A percentile compares a stretch with the other conserved stretches of the same genome.
Conservation (phyloP, 2,797 vertebrate species). For the Lutjanus argentimaculatus region DNA sequence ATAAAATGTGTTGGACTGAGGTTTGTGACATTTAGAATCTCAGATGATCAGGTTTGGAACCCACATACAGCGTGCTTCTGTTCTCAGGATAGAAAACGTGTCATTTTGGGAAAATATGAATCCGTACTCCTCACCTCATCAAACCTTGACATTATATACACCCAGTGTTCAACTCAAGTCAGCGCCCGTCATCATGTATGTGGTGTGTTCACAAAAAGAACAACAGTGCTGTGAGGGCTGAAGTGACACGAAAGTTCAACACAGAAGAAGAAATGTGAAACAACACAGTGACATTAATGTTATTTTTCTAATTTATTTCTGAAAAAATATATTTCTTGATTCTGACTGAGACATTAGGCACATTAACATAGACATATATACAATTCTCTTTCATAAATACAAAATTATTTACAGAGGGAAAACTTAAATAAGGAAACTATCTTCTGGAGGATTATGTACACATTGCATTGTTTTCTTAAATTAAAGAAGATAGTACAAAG, state of each 20-base stretch:
- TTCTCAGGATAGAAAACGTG: no score
- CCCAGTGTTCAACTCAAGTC: no score
- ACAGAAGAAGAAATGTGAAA: slow-evolving; percentile 21
- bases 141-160: no score
- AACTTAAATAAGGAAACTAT: slow-evolving; percentile 86
- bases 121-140: no score
- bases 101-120: no score
- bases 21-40: no score
- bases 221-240: no score
- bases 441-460: slow-evolving; percentile 78
- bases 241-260: no score
- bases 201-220: background rate
- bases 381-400: slow-evolving; percentile 89
- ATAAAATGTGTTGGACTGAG: no score
- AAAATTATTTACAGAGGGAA: slow-evolving; percentile 81
- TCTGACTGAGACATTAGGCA: slow-evolving; percentile 72
- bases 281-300: slow-evolving; percentile 19
- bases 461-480: slow-evolving; percentile 87
- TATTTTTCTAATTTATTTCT: slow-evolving; percentile 84
- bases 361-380: slow-evolving; percentile 84
- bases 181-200: no score
- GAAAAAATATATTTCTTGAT: slow-evolving; percentile 87
- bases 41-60: no score
- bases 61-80: no score
- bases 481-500: slow-evolving; percentile 74